Evolutionary conservation across 64 coral and sea anemone species (phyloP), one percentile per base, ranked within the genome.

Genomic region (Orbicella faveolata): DNA sequence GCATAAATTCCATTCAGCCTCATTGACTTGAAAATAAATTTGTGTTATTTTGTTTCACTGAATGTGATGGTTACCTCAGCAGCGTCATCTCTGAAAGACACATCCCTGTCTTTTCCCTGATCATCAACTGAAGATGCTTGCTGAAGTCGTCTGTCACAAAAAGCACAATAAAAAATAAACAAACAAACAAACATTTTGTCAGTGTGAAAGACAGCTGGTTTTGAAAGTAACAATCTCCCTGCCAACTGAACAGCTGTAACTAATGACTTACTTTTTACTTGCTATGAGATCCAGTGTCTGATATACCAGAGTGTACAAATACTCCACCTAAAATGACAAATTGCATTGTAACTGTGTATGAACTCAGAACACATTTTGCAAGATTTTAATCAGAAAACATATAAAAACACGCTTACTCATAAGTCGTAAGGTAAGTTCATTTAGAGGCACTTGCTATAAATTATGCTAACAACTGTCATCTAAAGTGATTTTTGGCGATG

Each of bases 211-310:
- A 48, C 41, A 48, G 41, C 41, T 48, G 41, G 41, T 48, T 48
- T 48, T 5, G 41, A 48, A 48, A 48, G 4, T 5, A 48, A 48
- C 41, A 48, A 48, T 48, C 41, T 48, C 41, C 41, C 41, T 48
- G 41, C 2, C 41, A 48, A 59, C 55, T 55, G 6, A 55, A 55
- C 53, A 55, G 53, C 53, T 59, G 55, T 15, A 59, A 59, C n/a
- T n/a, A n/a, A n/a, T 20, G 36, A 74, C 93, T 98, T 90, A 98
- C 96, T 94, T 98, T 73, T 98, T 98, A 83, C 96, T 94, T 75
- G 96, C 86, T 72, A 98, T 98, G 33, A 98, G 86, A 87, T 98
- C 96, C 86, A 98, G 87, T 2, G 93, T 98, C 68, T 94, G 96
- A 74, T 98, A 98, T 9, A 98, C 96, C 52, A 98, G 73, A 1